Percentiles rank a stretch among this genome's conserved stretches.
Conservation (phyloP, 2,888 invertebrate genomes). For the Drosophila limbata region DNA sequence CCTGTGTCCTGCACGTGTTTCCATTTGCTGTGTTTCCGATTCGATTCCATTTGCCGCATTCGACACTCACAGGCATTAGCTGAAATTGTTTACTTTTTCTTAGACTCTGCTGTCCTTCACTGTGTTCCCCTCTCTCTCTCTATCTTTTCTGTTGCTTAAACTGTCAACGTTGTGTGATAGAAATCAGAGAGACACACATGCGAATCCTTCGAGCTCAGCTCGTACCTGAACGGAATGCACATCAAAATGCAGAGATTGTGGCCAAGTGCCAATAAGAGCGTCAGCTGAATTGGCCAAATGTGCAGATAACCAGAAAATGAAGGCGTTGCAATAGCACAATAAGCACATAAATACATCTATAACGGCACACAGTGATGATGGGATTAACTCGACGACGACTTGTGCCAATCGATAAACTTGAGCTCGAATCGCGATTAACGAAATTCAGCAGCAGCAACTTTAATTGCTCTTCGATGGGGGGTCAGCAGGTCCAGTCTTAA, state of each 20-base stretch:
- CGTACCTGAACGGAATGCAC: constrained; percentile 54
- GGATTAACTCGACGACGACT: constrained; percentile 40
- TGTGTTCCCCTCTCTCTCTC: not conserved
- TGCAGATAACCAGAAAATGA: constrained; percentile 37
- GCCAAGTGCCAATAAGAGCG: constrained; percentile 67
- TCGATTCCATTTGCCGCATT: constrained; percentile 33
- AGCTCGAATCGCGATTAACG: constrained; percentile 36
- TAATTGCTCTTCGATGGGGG: constrained; percentile 51
- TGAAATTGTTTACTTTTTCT: constrained; percentile 58
- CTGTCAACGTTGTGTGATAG: constrained; percentile 68
- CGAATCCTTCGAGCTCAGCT: constrained; percentile 18
- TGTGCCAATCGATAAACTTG: constrained; percentile 40
- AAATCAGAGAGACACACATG: constrained; percentile 49
- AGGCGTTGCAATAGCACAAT: constrained; percentile 24
- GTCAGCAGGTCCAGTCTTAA: constrained; percentile 32
- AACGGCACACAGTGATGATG: constrained; percentile 21
- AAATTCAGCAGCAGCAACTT: constrained; percentile 39
- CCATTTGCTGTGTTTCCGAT: constrained; percentile 47
- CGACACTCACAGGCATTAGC: constrained; percentile 34
- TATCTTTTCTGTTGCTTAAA: constrained; percentile 16
- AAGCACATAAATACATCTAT: constrained; percentile 12
- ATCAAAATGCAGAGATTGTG: constrained; percentile 68
- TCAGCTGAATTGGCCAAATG: constrained; percentile 54
- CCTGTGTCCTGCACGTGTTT: constrained; percentile 66
- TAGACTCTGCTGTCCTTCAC: not conserved